Evolutionary conservation across 2,888 invertebrate genomes (phyloP).

Genomic region (Minunthozetes semirufus): DNA sequence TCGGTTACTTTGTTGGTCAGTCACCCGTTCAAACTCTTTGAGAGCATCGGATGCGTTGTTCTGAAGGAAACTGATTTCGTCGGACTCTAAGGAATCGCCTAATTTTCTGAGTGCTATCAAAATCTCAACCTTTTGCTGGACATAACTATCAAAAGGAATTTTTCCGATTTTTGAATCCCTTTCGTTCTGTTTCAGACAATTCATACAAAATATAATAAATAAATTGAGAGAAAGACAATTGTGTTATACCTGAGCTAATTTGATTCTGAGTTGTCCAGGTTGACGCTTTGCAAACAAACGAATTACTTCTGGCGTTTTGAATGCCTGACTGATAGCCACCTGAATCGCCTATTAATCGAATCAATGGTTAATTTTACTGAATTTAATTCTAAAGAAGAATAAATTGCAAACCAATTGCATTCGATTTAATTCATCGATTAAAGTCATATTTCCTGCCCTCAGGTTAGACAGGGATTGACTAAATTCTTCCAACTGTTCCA

Average conservation of each 20-base stretch:
- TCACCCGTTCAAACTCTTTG: slow-evolving; percentile 50
- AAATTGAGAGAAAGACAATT: not conserved
- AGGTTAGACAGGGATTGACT: slow-evolving; percentile 59
- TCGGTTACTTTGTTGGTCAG: slow-evolving; percentile 39
- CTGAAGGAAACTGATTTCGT: slow-evolving; percentile 50
- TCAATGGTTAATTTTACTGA: slow-evolving; percentile 4
- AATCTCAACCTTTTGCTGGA: slow-evolving; percentile 55
- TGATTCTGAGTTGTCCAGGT: slow-evolving; percentile 58
- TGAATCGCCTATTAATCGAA: slow-evolving; percentile 57
- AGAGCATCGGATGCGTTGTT: slow-evolving; percentile 48
- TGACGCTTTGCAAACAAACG: slow-evolving; percentile 64
- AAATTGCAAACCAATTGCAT: slow-evolving; percentile 56
- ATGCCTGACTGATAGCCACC: slow-evolving; percentile 65
- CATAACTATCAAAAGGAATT: slow-evolving; percentile 51
- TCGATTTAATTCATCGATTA: slow-evolving; percentile 59
- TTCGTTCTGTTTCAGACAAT: slow-evolving; percentile 47
- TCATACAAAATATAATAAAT: slow-evolving; percentile 6
- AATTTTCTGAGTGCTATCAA: slow-evolving; percentile 52
- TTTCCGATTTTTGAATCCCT: slow-evolving; percentile 59
- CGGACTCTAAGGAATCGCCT: slow-evolving; percentile 48
- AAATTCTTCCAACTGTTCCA: slow-evolving; percentile 64
- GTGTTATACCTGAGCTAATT: slow-evolving; percentile 53
- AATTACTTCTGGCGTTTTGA: slow-evolving; percentile 67
- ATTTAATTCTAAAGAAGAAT: not conserved
- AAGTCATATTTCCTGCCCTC: slow-evolving; percentile 58